Base-by-base conservation (phyloP, 2,888 invertebrate species). In the Antheraea yamamai region DNA sequence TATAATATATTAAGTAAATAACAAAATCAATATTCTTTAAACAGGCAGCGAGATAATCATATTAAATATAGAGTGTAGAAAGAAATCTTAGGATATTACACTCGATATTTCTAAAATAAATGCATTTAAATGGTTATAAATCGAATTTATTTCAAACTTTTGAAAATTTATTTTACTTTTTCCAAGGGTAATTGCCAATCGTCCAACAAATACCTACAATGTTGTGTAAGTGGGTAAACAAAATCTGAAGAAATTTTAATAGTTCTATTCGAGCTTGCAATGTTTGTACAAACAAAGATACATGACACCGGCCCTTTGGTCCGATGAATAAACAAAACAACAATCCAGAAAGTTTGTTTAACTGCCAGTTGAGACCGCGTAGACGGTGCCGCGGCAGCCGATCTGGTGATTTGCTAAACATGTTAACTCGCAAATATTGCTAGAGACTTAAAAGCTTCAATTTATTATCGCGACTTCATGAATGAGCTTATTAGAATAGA, bases 351-450 rank as follows among this genome's bases (percentile, higher is more conserved):
- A 82, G 82, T 84, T 87, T 85, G 81, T 86, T 85, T 87, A 84
- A 85, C 81, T 83, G 79, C 78, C 84, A 79, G 82, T 85, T 84
- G 83, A 79, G 76, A 47, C 30, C 68, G 72, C 74, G 78, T 77
- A 76, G 78, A 84, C 79, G 80, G 77, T 80, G 83, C 80, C 80
- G 82, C 78, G 78, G 81, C 80, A 80, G 81, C 80, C 80, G 81
- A 80, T 79, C 80, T 80, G 78, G 82, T 82, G 81, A 87, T 88
- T 87, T 86, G 84, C 85, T 85, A 82, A 84, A 86, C 83, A 81
- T 85, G 84, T 82, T 84, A 85, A 83, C 82, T 83, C 77, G 80
- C 79, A 77, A 78, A 81, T 85, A 83, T 86, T 82, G 85, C 82
- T 81, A 83, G 81, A 81, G 81, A 77, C 77, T 80, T 84, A 82